Conservation (phyloP, 1,140 invertebrate genomes). For the Hestina assimilis region DNA sequence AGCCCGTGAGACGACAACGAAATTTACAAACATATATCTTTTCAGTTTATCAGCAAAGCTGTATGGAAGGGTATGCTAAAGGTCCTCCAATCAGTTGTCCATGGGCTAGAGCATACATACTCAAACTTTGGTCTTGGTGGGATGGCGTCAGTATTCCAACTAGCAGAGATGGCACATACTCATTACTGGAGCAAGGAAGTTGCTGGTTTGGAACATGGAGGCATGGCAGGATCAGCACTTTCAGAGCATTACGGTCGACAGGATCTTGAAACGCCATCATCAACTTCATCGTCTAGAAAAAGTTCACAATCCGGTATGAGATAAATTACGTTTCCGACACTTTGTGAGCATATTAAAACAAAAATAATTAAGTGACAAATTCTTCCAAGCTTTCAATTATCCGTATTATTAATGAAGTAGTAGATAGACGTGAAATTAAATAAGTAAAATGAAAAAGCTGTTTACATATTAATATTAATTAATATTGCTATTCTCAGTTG, state of each 20-base stretch:
- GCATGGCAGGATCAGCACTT: constrained; percentile 71
- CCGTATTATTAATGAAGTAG: too few relatives aligned
- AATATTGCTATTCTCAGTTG: too few relatives aligned
- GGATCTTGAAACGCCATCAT: constrained; percentile 65
- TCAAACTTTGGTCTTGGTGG: constrained; percentile 96
- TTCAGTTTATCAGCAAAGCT: constrained; percentile 89
- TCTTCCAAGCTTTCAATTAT: too few relatives aligned
- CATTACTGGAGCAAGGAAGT: constrained; percentile 98
- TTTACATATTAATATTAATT: too few relatives aligned
- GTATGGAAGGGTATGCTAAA: constrained; percentile 99
- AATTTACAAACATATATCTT: constrained; percentile 22
- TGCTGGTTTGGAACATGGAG: constrained; percentile 68
- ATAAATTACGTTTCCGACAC: too few relatives aligned
- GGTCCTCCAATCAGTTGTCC: constrained; percentile 91
- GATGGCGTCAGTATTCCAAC: constrained; percentile 97
- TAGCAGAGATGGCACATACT: constrained; percentile 98
- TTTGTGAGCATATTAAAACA: not conserved
- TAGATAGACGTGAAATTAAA: not conserved
- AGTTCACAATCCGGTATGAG: constrained; percentile 73
- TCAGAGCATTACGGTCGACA: constrained; percentile 45
- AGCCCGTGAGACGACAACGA: too few relatives aligned
- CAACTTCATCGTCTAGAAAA: constrained; percentile 69
- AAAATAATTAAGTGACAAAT: too few relatives aligned
- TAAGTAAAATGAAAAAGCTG: not conserved
- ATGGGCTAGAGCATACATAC: constrained; percentile 95